Conservation (phyloP, 1,140 invertebrate genomes). For the Aphelenchoides fujianensis region DNA sequence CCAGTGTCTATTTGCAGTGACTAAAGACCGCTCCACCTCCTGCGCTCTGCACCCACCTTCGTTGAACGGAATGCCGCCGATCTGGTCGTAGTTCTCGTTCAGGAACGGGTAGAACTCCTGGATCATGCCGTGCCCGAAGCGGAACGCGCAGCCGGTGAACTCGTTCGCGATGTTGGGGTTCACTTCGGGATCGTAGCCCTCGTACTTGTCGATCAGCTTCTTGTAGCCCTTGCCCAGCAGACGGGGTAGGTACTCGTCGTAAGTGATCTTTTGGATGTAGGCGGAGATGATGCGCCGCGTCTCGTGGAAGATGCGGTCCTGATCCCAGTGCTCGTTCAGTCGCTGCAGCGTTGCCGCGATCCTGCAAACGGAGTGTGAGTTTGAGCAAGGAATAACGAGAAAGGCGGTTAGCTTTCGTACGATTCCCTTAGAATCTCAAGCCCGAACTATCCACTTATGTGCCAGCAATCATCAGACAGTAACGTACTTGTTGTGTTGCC, state of each 20-base stretch:
- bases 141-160: conserved; percentile 61
- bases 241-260: conserved; percentile 77
- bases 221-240: conserved; percentile 69
- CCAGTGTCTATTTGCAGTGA: too few species aligned
- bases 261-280: conserved; percentile 82
- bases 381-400: too few species aligned
- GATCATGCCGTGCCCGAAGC: conserved; percentile 62
- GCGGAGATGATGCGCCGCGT: conserved; percentile 78
- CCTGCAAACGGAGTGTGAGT: conserved; percentile 34
- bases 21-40: too few species aligned
- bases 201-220: conserved; percentile 57
- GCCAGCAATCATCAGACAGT: too few species aligned
- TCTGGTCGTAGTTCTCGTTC: conserved; percentile 57
- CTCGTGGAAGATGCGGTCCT: conserved; percentile 85
- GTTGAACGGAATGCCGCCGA: conserved; percentile 61
- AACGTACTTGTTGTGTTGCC: conserved; percentile 57
- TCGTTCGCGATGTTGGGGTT: conserved; percentile 58
- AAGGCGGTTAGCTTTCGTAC: too few species aligned
- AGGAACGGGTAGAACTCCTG: conserved; percentile 62
- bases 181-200: conserved; percentile 50
- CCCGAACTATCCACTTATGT: too few species aligned
- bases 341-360: conserved; percentile 61
- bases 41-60: conserved; percentile 34
- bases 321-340: conserved; percentile 89
- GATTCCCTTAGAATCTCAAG: too few species aligned